phyloP scores from a whole-genome alignment of 92 coral and sea anemone species.

The Epizoanthus rinbou region DNA sequence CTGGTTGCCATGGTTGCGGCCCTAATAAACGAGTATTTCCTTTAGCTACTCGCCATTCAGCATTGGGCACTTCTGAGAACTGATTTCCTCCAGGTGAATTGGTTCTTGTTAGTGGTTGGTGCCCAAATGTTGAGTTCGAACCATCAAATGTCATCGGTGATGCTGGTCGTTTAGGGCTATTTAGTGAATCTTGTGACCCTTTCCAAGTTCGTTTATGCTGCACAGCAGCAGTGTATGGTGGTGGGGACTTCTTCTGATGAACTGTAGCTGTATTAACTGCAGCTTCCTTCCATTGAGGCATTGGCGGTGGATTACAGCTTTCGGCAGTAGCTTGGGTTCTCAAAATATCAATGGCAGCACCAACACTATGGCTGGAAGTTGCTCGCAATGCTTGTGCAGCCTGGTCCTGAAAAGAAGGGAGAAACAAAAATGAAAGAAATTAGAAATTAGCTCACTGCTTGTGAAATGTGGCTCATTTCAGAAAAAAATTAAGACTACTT shows the following conservation, averaged over 20 bases:
- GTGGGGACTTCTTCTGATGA: constrained; percentile 69
- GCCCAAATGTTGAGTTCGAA: constrained; percentile 25
- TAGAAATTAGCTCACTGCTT: background rate
- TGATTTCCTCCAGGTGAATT: constrained; percentile 46
- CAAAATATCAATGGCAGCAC: constrained; percentile 69
- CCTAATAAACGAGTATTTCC: constrained; percentile 15
- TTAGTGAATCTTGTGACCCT: constrained; percentile 78
- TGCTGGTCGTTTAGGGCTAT: constrained; percentile 74
- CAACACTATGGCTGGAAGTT: constrained; percentile 76
- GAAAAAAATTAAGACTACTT: background rate
- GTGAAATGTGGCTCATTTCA: background rate
- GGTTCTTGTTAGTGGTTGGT: constrained; percentile 46
- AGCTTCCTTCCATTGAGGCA: constrained; percentile 45
- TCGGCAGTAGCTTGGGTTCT: constrained; percentile 42
- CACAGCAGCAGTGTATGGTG: constrained; percentile 77
- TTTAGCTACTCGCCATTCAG: constrained; percentile 75
- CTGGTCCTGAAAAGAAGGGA: constrained; percentile 50
- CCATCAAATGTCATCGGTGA: constrained; percentile 73
- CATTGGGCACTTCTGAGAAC: constrained; percentile 61
- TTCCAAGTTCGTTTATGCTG: constrained; percentile 74
- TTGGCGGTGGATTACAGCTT: constrained; percentile 49
- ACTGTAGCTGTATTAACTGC: constrained; percentile 30
- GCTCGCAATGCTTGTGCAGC: constrained; percentile 71
- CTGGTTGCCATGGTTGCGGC: constrained; percentile 63
- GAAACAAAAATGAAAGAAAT: background rate